A percentile compares a stretch with the other conserved stretches of the same genome.
phyloP scores from a whole-genome alignment of 2,888 invertebrate species.

The Calliphora vomitoria region DNA sequence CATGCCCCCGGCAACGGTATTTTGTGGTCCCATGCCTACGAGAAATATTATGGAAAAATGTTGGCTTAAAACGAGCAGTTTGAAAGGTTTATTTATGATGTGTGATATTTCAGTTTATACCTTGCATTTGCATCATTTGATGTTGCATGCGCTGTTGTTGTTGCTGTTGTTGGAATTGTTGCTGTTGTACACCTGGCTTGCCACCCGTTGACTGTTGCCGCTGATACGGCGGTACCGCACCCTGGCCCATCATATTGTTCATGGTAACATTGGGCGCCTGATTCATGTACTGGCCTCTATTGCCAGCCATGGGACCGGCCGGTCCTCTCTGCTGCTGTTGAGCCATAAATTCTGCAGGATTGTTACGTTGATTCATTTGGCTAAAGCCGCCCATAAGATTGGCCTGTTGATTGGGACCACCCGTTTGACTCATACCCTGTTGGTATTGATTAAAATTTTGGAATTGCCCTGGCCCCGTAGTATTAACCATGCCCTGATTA shows the following conservation, averaged over 20 bases:
- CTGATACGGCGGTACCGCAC: slow-evolving; percentile 92
- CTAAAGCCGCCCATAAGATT: slow-evolving; percentile 83
- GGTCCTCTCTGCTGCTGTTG: slow-evolving; percentile 78
- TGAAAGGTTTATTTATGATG: neutral
- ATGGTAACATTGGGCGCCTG: slow-evolving; percentile 94
- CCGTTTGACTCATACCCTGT: slow-evolving; percentile 80
- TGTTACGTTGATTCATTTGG: slow-evolving; percentile 83
- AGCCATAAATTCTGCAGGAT: slow-evolving; percentile 82
- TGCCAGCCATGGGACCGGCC: slow-evolving; percentile 79
- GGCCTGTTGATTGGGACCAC: slow-evolving; percentile 82
- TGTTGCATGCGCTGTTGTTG: slow-evolving; percentile 89
- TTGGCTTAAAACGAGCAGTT: neutral
- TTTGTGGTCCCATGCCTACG: slow-evolving; percentile 81
- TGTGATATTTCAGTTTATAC: slow-evolving; percentile 78
- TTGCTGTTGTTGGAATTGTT: slow-evolving; percentile 85
- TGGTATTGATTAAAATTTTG: slow-evolving; percentile 86
- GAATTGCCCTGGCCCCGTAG: slow-evolving; percentile 85
- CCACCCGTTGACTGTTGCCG: slow-evolving; percentile 85
- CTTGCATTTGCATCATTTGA: slow-evolving; percentile 87
- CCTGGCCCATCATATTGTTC: slow-evolving; percentile 87
- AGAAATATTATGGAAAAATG: neutral
- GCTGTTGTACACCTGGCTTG: slow-evolving; percentile 81
- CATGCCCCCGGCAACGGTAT: slow-evolving; percentile 79
- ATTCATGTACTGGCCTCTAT: slow-evolving; percentile 84
- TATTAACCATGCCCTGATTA: slow-evolving; percentile 83